These are phyloP conservation scores for Spermophilus dauricus DNA, from an alignment of 2,113 vertebrate genomes.

Conservation along the genomic window DNA sequence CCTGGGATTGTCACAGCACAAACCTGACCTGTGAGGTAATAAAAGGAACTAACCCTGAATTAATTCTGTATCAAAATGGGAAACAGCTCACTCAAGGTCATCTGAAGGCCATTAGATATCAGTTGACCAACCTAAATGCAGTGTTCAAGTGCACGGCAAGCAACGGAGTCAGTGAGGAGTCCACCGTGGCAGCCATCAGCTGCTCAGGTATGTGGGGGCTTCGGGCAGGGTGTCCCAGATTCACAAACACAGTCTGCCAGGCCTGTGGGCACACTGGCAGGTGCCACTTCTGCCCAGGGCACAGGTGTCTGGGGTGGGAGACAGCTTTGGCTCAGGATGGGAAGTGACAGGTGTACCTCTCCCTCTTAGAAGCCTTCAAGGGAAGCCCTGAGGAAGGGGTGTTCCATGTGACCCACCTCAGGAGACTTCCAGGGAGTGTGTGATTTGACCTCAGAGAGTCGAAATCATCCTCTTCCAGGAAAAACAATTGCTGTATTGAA, in stretches of 20 bases:
- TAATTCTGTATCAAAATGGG: not conserved
- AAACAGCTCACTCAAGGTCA: fast-evolving
- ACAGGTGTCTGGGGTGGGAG: not conserved
- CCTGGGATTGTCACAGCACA: constrained; percentile 9
- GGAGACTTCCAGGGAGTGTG: not conserved
- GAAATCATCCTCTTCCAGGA: not conserved
- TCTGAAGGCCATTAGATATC: not conserved
- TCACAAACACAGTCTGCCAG: not conserved
- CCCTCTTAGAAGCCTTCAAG: not conserved
- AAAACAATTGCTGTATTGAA: not conserved
- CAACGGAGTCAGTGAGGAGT: not conserved
- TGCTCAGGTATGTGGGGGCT: constrained; percentile 48
- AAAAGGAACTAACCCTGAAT: not conserved
- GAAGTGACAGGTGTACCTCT: not conserved
- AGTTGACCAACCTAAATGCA: fast-evolving
- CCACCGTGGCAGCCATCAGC: fast-evolving
- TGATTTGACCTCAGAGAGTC: not conserved
- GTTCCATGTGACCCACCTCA: not conserved
- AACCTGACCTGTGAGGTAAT: constrained; percentile 41
- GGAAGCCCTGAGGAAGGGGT: not conserved
- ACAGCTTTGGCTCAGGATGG: not conserved
- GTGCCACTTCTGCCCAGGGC: not conserved
- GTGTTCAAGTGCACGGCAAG: not conserved
- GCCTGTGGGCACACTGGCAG: not conserved
- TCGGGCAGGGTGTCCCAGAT: not conserved